Percentiles rank a stretch among this genome's conserved stretches.
These are phyloP conservation scores for Podarcis raffonei DNA, from an alignment of 2,113 vertebrate species.

Conservation along the genomic window DNA sequence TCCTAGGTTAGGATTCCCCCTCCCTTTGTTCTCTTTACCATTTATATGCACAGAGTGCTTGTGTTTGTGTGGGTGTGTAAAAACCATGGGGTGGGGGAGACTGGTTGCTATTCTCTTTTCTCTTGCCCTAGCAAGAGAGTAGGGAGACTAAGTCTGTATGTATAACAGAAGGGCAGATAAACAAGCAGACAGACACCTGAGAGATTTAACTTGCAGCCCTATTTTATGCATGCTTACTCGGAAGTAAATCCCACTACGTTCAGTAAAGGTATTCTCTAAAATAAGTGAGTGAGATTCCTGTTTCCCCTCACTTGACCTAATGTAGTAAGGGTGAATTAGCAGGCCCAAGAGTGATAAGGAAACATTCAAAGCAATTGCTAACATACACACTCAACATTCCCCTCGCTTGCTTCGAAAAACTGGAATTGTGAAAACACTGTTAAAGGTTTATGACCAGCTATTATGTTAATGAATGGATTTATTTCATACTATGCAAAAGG, in stretches of 20 bases:
- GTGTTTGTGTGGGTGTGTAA: not conserved
- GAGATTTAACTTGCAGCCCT: not conserved
- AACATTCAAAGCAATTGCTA: not conserved
- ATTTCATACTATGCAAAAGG: not conserved
- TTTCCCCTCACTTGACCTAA: not conserved
- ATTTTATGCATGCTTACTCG: not conserved
- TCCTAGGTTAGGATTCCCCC: not conserved
- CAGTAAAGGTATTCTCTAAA: not conserved
- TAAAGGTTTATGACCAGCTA: not conserved
- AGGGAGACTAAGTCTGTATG: conserved; percentile 11
- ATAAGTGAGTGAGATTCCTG: not conserved
- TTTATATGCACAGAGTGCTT: not conserved
- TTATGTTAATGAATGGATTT: not conserved
- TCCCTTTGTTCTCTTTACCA: not conserved
- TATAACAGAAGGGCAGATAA: not conserved
- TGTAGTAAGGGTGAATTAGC: not conserved
- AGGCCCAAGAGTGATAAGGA: conserved; percentile 1
- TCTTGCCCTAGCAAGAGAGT: not conserved
- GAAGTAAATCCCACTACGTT: not conserved
- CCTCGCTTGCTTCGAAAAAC: not conserved
- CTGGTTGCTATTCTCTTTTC: not conserved
- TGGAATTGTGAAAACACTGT: not conserved
- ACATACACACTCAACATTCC: not conserved
- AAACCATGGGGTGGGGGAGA: not conserved
- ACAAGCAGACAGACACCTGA: conserved; percentile 47